These are phyloP conservation scores for Solea solea DNA, from an alignment of 2,113 vertebrate species.

Conservation along the genomic window DNA sequence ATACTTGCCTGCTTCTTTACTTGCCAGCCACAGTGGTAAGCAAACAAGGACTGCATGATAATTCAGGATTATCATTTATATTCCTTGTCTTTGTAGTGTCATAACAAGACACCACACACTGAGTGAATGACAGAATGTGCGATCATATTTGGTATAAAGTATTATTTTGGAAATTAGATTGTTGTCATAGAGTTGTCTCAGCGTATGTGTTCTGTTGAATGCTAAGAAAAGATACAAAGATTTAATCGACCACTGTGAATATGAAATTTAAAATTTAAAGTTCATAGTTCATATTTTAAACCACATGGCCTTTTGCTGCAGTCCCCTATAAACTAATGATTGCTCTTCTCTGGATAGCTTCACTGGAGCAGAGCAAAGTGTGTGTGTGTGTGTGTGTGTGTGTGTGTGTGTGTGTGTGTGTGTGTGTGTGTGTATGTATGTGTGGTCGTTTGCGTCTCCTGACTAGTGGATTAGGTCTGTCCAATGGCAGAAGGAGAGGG, in stretches of 20 bases:
- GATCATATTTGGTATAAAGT: neutral
- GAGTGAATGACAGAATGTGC: neutral
- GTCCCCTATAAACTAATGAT: conserved; percentile 23
- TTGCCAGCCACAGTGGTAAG: conserved; percentile 18
- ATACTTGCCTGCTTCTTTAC: conserved; percentile 11
- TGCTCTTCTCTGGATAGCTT: conserved; percentile 25
- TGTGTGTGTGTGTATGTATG: conserved; percentile 21
- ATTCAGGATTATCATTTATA: conserved; percentile 1
- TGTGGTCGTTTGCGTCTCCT: conserved; percentile 40
- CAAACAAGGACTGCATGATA: conserved; percentile 3
- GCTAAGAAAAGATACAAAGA: too few species aligned
- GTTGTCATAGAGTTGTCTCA: too few species aligned
- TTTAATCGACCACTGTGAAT: neutral
- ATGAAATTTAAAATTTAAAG: neutral
- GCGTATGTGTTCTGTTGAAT: too few species aligned
- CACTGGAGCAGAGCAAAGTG: conserved; percentile 21
- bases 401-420: conserved; percentile 24
- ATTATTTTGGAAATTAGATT: neutral
- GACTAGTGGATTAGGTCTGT: conserved; percentile 65
- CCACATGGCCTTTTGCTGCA: neutral
- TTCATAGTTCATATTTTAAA: neutral
- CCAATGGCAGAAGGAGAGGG: conserved; percentile 76
- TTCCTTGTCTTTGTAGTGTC: neutral
- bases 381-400: conserved; percentile 24
- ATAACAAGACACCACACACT: neutral